These are phyloP conservation scores for Lithophane socia DNA, from an alignment of 2,888 invertebrate species.

Conservation along the genomic window DNA sequence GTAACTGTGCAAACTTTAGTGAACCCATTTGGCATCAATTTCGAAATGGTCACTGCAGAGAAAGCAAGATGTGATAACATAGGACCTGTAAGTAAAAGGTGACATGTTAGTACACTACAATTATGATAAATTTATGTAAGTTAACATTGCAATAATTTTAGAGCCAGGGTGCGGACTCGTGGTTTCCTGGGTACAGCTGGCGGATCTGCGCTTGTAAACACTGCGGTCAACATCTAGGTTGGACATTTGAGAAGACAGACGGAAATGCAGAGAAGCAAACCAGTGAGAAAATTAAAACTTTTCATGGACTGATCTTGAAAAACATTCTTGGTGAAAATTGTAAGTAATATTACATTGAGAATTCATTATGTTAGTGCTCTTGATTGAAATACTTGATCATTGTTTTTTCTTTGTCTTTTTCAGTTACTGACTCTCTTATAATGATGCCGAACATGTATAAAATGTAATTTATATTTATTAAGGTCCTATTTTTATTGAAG, in stretches of 20 bases:
- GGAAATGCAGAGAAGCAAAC: conserved; percentile 69
- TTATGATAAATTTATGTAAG: neutral
- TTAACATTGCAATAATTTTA: conserved; percentile 58
- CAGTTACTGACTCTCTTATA: conserved; percentile 90
- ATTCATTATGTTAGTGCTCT: neutral
- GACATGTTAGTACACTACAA: too few relatives aligned
- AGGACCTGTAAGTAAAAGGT: conserved; percentile 82
- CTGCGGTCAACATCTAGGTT: conserved; percentile 91
- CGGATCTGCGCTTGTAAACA: conserved; percentile 91
- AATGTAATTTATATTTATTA: conserved; percentile 71
- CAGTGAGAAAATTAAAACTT: conserved; percentile 74
- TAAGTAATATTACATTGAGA: conserved; percentile 72
- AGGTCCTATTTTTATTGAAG: conserved; percentile 35
- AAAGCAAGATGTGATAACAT: conserved; percentile 90
- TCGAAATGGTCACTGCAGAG: conserved; percentile 88
- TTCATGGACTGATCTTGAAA: conserved; percentile 86
- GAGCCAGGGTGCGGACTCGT: conserved; percentile 90
- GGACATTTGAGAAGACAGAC: conserved; percentile 89
- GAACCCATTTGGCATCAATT: conserved; percentile 89
- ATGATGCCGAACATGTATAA: conserved; percentile 89
- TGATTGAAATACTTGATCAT: neutral
- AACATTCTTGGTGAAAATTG: conserved; percentile 88
- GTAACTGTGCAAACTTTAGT: conserved; percentile 90
- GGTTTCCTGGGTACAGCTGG: conserved; percentile 93
- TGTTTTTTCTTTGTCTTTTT: conserved; percentile 74